Evolutionary conservation across 2,797 vertebrate species (phyloP).

Genomic region (Rhabdomys pumilio): DNA sequence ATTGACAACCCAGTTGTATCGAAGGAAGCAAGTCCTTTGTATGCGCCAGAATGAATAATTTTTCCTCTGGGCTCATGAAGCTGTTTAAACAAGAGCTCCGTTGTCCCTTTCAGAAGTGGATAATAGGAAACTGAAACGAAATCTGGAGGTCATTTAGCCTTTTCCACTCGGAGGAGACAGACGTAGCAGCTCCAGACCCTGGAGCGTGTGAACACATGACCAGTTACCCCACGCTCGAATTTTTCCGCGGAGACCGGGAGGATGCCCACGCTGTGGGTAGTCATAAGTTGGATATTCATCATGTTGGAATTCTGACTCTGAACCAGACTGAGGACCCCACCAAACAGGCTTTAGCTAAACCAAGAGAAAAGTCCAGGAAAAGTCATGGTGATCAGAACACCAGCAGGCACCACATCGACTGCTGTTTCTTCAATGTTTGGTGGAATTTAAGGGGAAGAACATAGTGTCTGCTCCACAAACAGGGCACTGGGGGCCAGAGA

Average conservation of each 20-base stretch:
- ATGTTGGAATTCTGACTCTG: neutral
- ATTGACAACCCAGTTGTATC: conserved; percentile 90
- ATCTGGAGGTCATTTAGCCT: conserved; percentile 90
- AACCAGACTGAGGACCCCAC: neutral
- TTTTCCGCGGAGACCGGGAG: conserved; percentile 53
- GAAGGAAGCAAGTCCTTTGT: conserved; percentile 90
- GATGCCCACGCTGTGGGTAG: neutral
- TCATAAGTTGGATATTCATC: rapidly evolving
- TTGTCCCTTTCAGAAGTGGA: conserved; percentile 90
- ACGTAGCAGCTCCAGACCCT: conserved; percentile 79
- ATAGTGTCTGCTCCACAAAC: neutral
- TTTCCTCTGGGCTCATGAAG: conserved; percentile 90
- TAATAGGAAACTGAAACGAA: conserved; percentile 91
- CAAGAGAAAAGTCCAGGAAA: neutral
- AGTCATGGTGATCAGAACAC: neutral
- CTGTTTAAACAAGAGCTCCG: conserved; percentile 90
- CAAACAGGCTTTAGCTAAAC: neutral
- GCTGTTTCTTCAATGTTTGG: neutral
- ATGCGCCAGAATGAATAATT: conserved; percentile 88
- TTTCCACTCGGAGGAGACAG: conserved; percentile 86
- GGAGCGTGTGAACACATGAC: neutral
- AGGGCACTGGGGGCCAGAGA: neutral
- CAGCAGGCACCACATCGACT: rapidly evolving
- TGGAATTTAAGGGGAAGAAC: neutral
- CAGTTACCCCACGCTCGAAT: conserved; percentile 66